Evolutionary conservation across 1,140 invertebrate species (phyloP).

Genomic region (Eupristina koningsbergeri): DNA sequence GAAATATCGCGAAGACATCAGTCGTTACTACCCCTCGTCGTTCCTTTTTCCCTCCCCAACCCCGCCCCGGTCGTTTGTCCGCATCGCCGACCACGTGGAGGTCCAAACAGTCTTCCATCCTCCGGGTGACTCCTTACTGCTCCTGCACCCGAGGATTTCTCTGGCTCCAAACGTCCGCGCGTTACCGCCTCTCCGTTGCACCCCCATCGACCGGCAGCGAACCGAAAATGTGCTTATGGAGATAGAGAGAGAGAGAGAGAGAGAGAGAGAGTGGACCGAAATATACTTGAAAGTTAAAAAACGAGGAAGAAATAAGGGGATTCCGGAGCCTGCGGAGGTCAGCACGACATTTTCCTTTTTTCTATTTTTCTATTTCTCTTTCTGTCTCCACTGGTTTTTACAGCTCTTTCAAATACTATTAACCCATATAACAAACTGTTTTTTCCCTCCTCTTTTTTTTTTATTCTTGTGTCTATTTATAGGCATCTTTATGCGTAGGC

Average conservation of each 20-base stretch:
- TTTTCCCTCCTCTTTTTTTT: background rate
- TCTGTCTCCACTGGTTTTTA: slow-evolving; percentile 13
- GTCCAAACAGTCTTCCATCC: slow-evolving; percentile 53
- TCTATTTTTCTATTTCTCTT: background rate
- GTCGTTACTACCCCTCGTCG: slow-evolving; percentile 54
- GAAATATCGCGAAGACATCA: slow-evolving; percentile 62
- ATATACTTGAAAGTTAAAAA: slow-evolving; percentile 10
- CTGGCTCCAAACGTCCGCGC: background rate
- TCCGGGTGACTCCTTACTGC: background rate
- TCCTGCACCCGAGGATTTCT: background rate
- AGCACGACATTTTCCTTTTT: background rate
- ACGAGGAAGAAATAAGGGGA: slow-evolving; percentile 26
- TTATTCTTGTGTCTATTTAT: background rate
- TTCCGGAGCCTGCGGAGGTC: slow-evolving; percentile 2
- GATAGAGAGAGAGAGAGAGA: background rate
- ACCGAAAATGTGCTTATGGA: slow-evolving; percentile 1
- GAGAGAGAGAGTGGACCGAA: background rate
- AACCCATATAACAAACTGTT: slow-evolving; percentile 32
- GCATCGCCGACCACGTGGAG: slow-evolving; percentile 51
- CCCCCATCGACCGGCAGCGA: background rate
- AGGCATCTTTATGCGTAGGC: background rate
- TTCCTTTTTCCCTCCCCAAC: background rate
- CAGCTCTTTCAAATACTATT: slow-evolving; percentile 28
- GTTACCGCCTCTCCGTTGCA: background rate
- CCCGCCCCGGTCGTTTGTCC: slow-evolving; percentile 55